A percentile compares a stretch with the other conserved stretches of the same genome.
Conservation (phyloP, 2,113 vertebrate species). For the Syngnathus scovelli region DNA sequence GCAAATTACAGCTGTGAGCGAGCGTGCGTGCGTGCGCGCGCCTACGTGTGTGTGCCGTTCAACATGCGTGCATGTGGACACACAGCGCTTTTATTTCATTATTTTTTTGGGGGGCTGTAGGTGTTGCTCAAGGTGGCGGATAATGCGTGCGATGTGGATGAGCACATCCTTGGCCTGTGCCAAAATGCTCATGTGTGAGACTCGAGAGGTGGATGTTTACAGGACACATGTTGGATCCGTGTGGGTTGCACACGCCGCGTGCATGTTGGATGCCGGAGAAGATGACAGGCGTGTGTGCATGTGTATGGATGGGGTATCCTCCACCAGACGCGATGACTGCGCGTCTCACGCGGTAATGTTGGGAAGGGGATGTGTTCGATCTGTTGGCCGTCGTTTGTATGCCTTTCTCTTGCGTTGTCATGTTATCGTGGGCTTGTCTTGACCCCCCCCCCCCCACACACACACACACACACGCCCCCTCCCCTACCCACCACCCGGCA, state of each 20-base stretch:
- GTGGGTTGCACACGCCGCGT: constrained; percentile 19
- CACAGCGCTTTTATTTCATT: constrained; percentile 38
- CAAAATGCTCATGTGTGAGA: constrained; percentile 12
- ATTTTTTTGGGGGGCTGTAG: constrained; percentile 31
- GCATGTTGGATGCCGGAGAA: neutral
- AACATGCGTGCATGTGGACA: constrained; percentile 29
- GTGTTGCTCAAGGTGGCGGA: constrained; percentile 13
- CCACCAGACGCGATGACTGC: constrained; percentile 45
- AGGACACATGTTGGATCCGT: constrained; percentile 35
- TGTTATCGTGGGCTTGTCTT: constrained; percentile 22
- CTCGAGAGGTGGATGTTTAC: constrained; percentile 33
- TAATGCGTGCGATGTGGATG: constrained; percentile 11
- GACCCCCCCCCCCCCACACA: neutral
- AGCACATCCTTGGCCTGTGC: constrained; percentile 41
- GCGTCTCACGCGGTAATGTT: constrained; percentile 38
- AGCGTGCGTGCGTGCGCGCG: constrained; percentile 11
- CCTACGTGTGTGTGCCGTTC: constrained; percentile 17
- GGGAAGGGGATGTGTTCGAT: constrained; percentile 40
- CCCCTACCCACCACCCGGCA: neutral
- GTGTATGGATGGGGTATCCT: neutral
- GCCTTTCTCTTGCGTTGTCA: constrained; percentile 55
- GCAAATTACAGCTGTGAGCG: constrained; percentile 52
- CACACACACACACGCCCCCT: too few relatives aligned
- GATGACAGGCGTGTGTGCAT: neutral
- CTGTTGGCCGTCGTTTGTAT: constrained; percentile 14